Conservation (phyloP, 2,888 invertebrate species). For the Callosobruchus maculatus region DNA sequence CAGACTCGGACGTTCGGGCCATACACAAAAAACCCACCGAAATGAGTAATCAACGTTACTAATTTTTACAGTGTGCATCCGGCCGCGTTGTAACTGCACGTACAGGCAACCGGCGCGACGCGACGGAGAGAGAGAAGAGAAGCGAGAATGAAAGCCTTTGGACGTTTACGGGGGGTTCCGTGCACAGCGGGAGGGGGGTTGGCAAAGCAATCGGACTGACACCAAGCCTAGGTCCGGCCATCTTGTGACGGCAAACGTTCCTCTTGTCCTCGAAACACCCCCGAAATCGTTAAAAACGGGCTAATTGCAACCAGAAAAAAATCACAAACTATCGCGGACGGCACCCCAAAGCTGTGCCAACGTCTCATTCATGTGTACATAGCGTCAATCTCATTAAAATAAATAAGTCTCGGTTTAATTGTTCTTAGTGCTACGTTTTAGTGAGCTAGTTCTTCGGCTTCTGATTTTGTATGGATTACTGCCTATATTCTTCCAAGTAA, state of each 20-base stretch:
- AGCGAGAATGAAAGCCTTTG: constrained; percentile 51
- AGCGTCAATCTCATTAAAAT: constrained; percentile 27
- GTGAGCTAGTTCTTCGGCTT: constrained; percentile 30
- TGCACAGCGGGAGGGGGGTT: constrained; percentile 47
- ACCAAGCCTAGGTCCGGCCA: constrained; percentile 52
- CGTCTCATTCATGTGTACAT: constrained; percentile 41
- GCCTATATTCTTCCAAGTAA: constrained; percentile 6
- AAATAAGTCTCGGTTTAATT: constrained; percentile 31
- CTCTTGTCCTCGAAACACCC: constrained; percentile 45
- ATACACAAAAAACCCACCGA: constrained; percentile 37
- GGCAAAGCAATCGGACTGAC: constrained; percentile 43
- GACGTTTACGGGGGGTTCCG: constrained; percentile 50
- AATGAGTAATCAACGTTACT: constrained; percentile 44
- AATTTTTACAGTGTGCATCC: constrained; percentile 50
- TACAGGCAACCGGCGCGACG: constrained; percentile 19
- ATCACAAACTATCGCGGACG: constrained; percentile 27
- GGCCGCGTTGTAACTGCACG: constrained; percentile 48
- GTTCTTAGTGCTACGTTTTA: constrained; percentile 44
- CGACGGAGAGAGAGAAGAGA: constrained; percentile 33
- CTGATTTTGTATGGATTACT: constrained; percentile 16
- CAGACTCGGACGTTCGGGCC: constrained; percentile 24
- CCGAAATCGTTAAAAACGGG: constrained; percentile 35
- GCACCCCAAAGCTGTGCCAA: constrained; percentile 37
- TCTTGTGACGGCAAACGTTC: constrained; percentile 49
- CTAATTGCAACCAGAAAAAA: constrained; percentile 34